Evolutionary conservation across 2,888 invertebrate species (phyloP).

Genomic region (Melanophora roralis): DNA sequence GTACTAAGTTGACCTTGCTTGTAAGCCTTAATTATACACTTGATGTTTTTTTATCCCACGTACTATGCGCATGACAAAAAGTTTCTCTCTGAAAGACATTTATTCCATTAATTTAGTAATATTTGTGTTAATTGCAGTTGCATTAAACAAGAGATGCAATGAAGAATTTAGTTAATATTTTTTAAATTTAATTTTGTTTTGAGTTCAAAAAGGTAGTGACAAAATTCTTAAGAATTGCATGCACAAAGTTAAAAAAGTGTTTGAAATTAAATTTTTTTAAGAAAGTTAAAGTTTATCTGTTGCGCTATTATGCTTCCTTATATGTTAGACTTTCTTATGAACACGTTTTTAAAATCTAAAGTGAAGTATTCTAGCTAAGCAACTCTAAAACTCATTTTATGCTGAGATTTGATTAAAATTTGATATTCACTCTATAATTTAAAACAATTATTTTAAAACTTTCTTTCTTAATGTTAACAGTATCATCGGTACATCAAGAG

Average conservation of each 20-base stretch:
- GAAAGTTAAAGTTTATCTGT: too few relatives aligned
- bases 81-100: not conserved
- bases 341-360: not conserved
- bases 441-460: conserved; percentile 26
- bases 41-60: conserved; percentile 7
- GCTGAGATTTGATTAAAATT: conserved; percentile 30
- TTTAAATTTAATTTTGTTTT: conserved; percentile 17
- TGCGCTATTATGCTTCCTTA: too few relatives aligned
- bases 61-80: conserved; percentile 38
- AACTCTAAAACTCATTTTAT: not conserved
- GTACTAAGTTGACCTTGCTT: conserved; percentile 50
- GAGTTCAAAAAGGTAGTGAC: not conserved
- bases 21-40: conserved; percentile 45
- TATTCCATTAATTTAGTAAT: conserved; percentile 35
- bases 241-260: not conserved
- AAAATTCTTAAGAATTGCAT: not conserved
- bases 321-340: too few relatives aligned
- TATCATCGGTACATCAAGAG: conserved; percentile 42
- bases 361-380: conserved; percentile 4
- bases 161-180: not conserved
- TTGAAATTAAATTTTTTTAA: too few relatives aligned
- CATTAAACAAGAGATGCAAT: conserved; percentile 1
- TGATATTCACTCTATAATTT: conserved; percentile 29
- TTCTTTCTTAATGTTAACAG: not conserved
- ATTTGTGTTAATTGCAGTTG: conserved; percentile 54